Conservation (phyloP, 1,140 invertebrate genomes). For the Globodera ellingtonae region DNA sequence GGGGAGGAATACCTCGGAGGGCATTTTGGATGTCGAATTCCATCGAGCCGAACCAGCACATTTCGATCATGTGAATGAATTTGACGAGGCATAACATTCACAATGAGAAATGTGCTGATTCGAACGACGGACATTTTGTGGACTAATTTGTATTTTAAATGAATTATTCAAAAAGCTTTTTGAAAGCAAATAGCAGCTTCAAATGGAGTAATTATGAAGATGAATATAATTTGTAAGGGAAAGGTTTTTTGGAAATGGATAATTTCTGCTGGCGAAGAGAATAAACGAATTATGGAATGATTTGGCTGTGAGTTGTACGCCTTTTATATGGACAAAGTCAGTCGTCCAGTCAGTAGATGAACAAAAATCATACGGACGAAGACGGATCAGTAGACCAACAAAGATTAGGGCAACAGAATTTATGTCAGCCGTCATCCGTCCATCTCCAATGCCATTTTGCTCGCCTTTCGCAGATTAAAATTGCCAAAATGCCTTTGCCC, state of each 20-base stretch:
- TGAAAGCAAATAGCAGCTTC: neutral
- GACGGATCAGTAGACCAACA: too few species aligned
- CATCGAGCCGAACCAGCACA: neutral
- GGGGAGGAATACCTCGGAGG: too few species aligned
- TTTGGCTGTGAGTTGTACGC: neutral
- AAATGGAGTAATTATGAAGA: neutral
- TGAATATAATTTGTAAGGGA: neutral
- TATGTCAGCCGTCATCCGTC: too few species aligned
- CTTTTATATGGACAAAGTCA: too few species aligned
- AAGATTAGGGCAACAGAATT: too few species aligned
- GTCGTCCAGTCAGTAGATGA: too few species aligned
- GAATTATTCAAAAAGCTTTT: too few species aligned
- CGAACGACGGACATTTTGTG: neutral
- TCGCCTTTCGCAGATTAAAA: neutral
- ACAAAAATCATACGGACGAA: too few species aligned
- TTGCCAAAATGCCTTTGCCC: neutral
- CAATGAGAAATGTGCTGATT: neutral
- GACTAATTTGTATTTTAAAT: too few species aligned
- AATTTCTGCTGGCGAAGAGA: neutral
- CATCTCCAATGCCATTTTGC: too few species aligned
- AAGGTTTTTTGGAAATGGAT: neutral
- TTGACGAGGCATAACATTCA: neutral
- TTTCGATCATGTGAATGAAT: neutral
- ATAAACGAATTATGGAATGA: neutral
- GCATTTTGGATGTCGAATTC: neutral